phyloP scores from a whole-genome alignment of 2,888 invertebrate genomes.

The Eremobia ochroleuca region DNA sequence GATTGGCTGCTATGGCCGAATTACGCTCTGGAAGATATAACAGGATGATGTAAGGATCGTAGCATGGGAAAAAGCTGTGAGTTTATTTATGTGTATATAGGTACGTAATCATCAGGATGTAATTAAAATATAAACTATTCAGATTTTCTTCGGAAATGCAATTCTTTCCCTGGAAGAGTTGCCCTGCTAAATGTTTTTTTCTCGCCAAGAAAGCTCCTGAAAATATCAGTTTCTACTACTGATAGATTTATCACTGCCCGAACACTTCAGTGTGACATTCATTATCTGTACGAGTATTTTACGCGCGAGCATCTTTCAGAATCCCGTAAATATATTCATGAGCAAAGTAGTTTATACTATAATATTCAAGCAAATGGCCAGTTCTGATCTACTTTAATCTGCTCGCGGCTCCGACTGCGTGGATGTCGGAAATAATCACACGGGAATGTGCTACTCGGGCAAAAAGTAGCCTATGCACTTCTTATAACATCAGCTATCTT shows the following conservation, averaged over 20 bases:
- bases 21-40: too few species aligned
- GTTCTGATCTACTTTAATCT: background rate
- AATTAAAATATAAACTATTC: too few species aligned
- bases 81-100: background rate
- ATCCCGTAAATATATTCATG: background rate
- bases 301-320: background rate
- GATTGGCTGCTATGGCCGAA: too few species aligned
- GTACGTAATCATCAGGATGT: background rate
- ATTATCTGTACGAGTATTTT: background rate
- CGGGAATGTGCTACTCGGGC: too few species aligned
- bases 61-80: background rate
- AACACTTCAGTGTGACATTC: background rate
- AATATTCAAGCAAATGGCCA: background rate
- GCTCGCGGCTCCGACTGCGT: too few species aligned
- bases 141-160: background rate
- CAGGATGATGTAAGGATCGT: too few species aligned
- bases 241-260: background rate
- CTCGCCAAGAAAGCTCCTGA: too few species aligned
- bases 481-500: too few species aligned
- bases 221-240: background rate
- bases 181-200: background rate
- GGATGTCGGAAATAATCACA: too few species aligned
- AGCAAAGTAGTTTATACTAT: background rate
- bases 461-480: too few species aligned
- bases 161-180: background rate